Evolutionary conservation across 2,797 vertebrate genomes (phyloP).

Genomic region (Hapalemur alaotrensis): DNA sequence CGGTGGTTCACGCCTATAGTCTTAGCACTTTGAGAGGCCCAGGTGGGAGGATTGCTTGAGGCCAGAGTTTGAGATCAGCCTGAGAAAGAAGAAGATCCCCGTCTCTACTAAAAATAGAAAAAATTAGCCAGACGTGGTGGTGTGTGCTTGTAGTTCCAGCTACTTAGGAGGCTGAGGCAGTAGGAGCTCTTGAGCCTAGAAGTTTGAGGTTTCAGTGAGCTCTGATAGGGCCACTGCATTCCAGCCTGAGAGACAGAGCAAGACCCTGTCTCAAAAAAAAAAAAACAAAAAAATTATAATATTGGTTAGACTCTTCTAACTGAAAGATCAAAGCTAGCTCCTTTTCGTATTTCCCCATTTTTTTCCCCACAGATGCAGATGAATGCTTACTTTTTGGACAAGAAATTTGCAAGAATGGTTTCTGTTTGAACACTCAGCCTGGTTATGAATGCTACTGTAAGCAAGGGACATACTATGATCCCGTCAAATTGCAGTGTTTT

Average conservation of each 20-base stretch:
- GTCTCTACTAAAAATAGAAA: neutral
- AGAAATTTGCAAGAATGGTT: conserved; percentile 97
- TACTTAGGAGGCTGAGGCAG: neutral
- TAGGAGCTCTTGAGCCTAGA: neutral
- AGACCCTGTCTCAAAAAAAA: neutral
- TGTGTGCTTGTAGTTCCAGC: neutral
- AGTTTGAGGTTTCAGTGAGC: neutral
- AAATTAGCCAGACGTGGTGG: neutral
- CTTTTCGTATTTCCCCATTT: neutral
- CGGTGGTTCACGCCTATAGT: neutral
- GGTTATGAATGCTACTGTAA: conserved; percentile 98
- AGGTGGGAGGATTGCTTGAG: neutral
- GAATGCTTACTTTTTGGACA: conserved; percentile 94
- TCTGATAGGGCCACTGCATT: neutral
- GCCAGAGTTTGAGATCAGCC: neutral
- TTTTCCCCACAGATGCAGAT: conserved; percentile 90
- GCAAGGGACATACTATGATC: conserved; percentile 94
- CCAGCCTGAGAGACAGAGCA: neutral
- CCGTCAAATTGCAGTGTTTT: conserved; percentile 92
- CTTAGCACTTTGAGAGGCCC: neutral
- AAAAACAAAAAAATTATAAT: neutral
- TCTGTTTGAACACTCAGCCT: conserved; percentile 91
- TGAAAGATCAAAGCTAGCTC: neutral
- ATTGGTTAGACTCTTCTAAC: neutral
- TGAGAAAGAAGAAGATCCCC: neutral